Percentiles rank a stretch among this genome's conserved stretches.
These are phyloP conservation scores for Peromyscus eremicus DNA, from an alignment of 2,797 vertebrate genomes.

Conservation along the genomic window DNA sequence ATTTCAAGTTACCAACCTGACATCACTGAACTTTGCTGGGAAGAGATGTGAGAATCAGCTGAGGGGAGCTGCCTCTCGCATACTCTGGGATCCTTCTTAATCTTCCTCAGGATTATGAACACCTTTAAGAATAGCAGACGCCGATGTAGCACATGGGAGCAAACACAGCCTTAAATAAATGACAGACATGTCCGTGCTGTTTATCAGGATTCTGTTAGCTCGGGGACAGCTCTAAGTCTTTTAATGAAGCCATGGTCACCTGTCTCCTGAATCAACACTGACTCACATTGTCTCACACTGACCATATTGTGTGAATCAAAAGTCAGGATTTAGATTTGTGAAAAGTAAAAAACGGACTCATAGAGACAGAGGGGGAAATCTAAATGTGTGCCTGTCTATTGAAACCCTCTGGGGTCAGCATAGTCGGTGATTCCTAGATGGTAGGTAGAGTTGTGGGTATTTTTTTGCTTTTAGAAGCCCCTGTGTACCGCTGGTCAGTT, in stretches of 20 bases:
- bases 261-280: background rate
- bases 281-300: background rate
- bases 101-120: conserved; percentile 14
- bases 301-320: background rate
- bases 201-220: conserved; percentile 1
- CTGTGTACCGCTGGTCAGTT: background rate
- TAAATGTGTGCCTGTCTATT: conserved; percentile 46
- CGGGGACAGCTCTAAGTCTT: background rate
- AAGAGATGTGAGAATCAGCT: background rate
- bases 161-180: background rate
- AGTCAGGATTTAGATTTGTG: background rate
- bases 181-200: background rate
- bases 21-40: background rate
- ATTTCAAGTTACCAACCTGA: conserved; percentile 19
- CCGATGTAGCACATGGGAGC: background rate
- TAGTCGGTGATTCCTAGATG: background rate
- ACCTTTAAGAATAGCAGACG: conserved; percentile 30
- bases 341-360: conserved; percentile 10
- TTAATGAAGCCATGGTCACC: background rate
- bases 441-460: background rate
- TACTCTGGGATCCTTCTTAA: background rate
- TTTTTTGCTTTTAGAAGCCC: conserved; percentile 21
- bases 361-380: background rate
- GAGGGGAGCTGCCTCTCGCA: background rate
- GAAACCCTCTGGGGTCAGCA: background rate